Base-by-base conservation (phyloP, 1,140 invertebrate genomes). In the Eriocheir sinensis region DNA sequence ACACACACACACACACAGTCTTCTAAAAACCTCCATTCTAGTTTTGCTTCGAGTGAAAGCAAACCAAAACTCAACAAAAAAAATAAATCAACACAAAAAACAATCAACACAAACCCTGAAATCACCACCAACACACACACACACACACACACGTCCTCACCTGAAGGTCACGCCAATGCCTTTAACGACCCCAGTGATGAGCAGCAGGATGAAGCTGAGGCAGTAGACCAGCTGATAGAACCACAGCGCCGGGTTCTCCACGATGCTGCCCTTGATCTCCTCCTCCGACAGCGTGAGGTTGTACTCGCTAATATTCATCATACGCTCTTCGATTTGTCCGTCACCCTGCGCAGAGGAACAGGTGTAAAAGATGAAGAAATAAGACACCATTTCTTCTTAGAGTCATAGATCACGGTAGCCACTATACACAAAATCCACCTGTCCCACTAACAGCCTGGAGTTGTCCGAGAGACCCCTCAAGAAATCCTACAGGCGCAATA, bases 161-260 rank as follows among this genome's bases (percentile, higher is more conserved):
- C 95, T 93, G 88, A 95, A 95, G 38, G 95, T 95, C 34, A 96
- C 96, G 3, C 93, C 91, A 83, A 95, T 92, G 38, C 96, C 96
- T 93, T 96, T 96, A 8, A 96, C 32, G 34, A 96, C 34, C 4
- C 96, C 96, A 53, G 96, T 94, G 41, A 96, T 15, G 27, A 96
- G 95, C 15, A 96, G 96, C 0, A 95, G 34, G 3, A 96, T 40
- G 79, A 96, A 96, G 27, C 92, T 94, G 0, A 95, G 32, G 1
- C 95, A 93, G 48, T 96, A 96, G 8, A 96, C 92, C 3, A 95
- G 44, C 89, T 96, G 96, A 93, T 96, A 96, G 40, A 96, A 94
- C 91, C 91, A 96, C 27, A 96, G 44, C 81, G 95, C 32, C 2
- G 96, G 96, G 88, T 96, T 96, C 3, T 96, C 93, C 41, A 93